Percentiles rank a stretch among this genome's conserved stretches.
phyloP scores from a whole-genome alignment of 2,113 vertebrate genomes.

The Phaethon lepturus region DNA sequence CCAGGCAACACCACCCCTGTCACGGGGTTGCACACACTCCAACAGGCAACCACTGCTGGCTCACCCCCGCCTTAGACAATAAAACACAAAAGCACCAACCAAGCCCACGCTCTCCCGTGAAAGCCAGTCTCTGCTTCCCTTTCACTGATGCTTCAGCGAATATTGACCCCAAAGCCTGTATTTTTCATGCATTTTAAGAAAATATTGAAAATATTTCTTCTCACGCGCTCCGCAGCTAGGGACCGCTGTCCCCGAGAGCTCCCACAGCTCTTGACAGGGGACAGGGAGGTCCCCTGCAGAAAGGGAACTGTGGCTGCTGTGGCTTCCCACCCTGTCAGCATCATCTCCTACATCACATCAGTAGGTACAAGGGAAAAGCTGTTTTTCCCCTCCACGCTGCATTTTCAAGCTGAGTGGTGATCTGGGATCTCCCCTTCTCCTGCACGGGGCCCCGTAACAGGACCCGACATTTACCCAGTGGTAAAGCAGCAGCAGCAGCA shows the following conservation, averaged over 20 bases:
- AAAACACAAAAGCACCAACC: background rate
- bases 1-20: background rate
- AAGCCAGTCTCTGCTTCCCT: background rate
- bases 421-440: background rate
- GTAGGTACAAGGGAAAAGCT: background rate
- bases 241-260: accelerated
- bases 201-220: background rate
- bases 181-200: background rate
- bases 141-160: background rate
- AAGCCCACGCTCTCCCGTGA: accelerated
- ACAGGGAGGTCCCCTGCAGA: background rate
- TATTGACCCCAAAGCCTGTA: background rate
- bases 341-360: background rate
- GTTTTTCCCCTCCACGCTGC: background rate
- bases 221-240: accelerated
- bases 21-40: accelerated
- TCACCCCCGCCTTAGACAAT: background rate
- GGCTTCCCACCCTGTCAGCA: accelerated
- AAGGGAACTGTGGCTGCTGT: background rate
- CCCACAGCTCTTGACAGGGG: accelerated
- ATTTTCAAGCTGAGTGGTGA: background rate
- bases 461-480: background rate
- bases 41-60: background rate
- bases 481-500: background rate
- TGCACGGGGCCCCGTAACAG: background rate